Evolutionary conservation across 2,113 vertebrate genomes (phyloP), one percentile per base, ranked within the genome.

Genomic region (Craseonycteris thonglongyai): DNA sequence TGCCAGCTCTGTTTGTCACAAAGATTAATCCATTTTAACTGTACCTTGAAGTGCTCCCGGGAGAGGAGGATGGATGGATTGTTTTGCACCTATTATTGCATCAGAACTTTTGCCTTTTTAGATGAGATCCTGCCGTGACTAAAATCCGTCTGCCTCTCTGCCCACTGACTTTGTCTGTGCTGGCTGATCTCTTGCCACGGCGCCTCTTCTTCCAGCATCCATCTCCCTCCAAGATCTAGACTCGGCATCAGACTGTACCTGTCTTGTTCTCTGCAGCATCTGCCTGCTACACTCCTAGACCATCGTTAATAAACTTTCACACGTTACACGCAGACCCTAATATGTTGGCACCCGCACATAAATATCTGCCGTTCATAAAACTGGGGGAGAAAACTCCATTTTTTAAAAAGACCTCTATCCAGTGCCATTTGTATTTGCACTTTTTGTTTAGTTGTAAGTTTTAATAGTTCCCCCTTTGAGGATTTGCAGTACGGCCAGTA

Each of bases 391-490:
- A 87, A 96, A 97, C 90, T 97, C 89, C 88, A 80, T 97, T 93
- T 97, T 97, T 98, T 95, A 78, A 95, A 97, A 93, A 97, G 92
- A 95, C 95, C 97, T 96, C 96, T 93, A 90, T 97, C 94, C 96
- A 95, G 95, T 97, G 97, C 97, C 94, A 96, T 98, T 98, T 95
- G 96, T 97, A 96, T 98, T 91, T 95, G 92, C 98, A 98, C 98
- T 98, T 98, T 98, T 98, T 98, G 98, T 98, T 98, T 98, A 95
- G 98, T 98, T 98, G 93, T 98, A 98, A 98, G 98, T 98, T 98
- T 98, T 98, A 98, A 97, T 98, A 98, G 98, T 98, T 98, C 97
- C 97, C 91, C 98, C 98, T 98, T 98, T 97, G 98, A 98, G 98
- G 98, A 98, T 98, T 98, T 98, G 98, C 97, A 97, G 97, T 93